Conservation (phyloP, 2,797 vertebrate genomes). For the Neoniphon sammara region DNA sequence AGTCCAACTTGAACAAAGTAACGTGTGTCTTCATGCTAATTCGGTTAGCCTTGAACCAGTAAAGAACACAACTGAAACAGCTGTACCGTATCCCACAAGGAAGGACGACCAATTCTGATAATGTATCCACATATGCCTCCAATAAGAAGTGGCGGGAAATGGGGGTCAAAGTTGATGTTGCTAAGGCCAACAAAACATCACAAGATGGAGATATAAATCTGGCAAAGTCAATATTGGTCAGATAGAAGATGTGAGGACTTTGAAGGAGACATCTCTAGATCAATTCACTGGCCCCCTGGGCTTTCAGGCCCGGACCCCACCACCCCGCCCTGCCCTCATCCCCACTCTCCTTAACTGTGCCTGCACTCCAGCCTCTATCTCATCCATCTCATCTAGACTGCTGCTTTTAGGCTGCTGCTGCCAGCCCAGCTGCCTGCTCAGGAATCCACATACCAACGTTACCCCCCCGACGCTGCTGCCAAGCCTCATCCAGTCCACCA, state of each 20-base stretch:
- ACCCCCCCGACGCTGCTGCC: conserved; percentile 7
- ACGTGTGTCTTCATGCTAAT: conserved; percentile 53
- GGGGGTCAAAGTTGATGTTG: conserved; percentile 75
- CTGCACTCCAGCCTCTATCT: conserved; percentile 59
- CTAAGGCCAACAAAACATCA: conserved; percentile 72
- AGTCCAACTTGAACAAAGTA: conserved; percentile 50
- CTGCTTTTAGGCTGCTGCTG: conserved; percentile 53
- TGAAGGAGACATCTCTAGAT: conserved; percentile 77
- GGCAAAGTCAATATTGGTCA: conserved; percentile 78
- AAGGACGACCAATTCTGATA: conserved; percentile 56
- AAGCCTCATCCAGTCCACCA: conserved; percentile 52
- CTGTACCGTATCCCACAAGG: conserved; percentile 60
- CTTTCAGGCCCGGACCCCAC: conserved; percentile 45
- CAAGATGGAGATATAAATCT: conserved; percentile 76
- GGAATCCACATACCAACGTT: conserved; percentile 63
- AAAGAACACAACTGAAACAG: conserved; percentile 54
- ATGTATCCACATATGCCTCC: conserved; percentile 72
- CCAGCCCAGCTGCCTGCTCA: conserved; percentile 65
- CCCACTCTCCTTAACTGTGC: conserved; percentile 50
- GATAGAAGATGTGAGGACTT: conserved; percentile 69
- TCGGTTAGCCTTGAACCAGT: conserved; percentile 47
- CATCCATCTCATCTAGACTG: conserved; percentile 73
- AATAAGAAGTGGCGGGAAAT: conserved; percentile 72
- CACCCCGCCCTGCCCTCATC: conserved; percentile 39
- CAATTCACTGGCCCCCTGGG: conserved; percentile 52